A percentile compares a stretch with the other conserved stretches of the same genome.
These are phyloP conservation scores for Leucophenga maculata DNA, from an alignment of 2,888 invertebrate species.

Conservation along the genomic window DNA sequence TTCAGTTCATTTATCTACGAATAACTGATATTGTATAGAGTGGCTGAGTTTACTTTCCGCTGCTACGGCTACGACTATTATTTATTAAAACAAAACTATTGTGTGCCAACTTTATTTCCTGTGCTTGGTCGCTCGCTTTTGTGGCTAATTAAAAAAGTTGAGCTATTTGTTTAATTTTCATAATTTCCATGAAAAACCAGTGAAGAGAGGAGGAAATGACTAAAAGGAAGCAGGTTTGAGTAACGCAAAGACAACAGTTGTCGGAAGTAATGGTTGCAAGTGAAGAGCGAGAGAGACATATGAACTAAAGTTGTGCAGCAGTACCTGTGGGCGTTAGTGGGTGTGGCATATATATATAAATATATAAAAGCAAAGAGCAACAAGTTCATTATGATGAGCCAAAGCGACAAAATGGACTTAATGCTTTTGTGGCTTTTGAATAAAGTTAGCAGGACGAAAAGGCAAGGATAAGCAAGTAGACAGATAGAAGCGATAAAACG, in stretches of 20 bases:
- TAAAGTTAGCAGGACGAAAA: neutral
- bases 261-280: conserved; percentile 10
- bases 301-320: conserved; percentile 29
- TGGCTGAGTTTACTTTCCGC: no score
- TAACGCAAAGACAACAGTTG: conserved; percentile 17
- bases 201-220: conserved; percentile 31
- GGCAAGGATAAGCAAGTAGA: conserved; percentile 15
- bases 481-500: conserved; percentile 39
- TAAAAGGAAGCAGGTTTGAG: conserved; percentile 27
- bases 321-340: no score
- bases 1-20: no score
- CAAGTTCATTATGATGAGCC: conserved; percentile 59
- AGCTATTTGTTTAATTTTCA: conserved; percentile 60
- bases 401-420: conserved; percentile 25
- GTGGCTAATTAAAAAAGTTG: conserved; percentile 61
- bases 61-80: neutral
- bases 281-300: conserved; percentile 16
- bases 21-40: no score
- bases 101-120: conserved; percentile 20
- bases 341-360: no score
- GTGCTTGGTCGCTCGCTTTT: conserved; percentile 10
- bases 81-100: conserved; percentile 30
- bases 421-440: conserved; percentile 18
- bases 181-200: conserved; percentile 50
- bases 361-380: conserved; percentile 49